Percentiles rank a stretch among this genome's conserved stretches.
phyloP scores from a whole-genome alignment of 2,797 vertebrate species.

The Hybognathus amarus region DNA sequence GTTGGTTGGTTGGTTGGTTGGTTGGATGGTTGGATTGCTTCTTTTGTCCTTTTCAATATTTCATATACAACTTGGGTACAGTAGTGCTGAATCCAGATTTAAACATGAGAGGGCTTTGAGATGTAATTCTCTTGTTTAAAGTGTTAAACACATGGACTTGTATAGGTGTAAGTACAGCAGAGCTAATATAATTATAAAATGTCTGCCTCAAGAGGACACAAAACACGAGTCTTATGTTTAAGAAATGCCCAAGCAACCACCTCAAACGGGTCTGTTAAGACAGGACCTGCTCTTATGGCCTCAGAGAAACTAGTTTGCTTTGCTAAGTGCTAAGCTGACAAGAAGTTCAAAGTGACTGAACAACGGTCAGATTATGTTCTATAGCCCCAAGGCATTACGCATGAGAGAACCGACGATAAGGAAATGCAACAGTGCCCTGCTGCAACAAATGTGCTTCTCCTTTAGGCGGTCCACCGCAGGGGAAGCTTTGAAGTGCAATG shows the following conservation, averaged over 20 bases:
- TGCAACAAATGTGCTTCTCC: conserved; percentile 33
- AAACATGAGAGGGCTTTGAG: conserved; percentile 22
- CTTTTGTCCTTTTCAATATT: conserved; percentile 47
- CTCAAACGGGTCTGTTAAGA: conserved; percentile 38
- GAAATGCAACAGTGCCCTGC: conserved; percentile 33
- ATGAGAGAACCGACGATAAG: conserved; percentile 21
- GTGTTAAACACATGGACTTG: neutral
- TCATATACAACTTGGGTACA: conserved; percentile 21
- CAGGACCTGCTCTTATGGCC: conserved; percentile 15
- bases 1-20: no score
- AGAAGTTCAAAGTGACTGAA: conserved; percentile 52
- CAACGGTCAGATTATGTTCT: conserved; percentile 27
- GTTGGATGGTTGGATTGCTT: no score
- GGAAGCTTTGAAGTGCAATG: conserved; percentile 41
- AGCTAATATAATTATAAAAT: conserved; percentile 29
- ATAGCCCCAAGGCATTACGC: neutral
- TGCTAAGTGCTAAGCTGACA: conserved; percentile 40
- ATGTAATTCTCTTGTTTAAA: conserved; percentile 31
- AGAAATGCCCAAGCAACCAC: conserved; percentile 1
- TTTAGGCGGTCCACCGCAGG: conserved; percentile 1
- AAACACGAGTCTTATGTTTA: neutral
- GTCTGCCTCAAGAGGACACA: conserved; percentile 8
- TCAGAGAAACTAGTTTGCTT: conserved; percentile 35
- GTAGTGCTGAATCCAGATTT: neutral
- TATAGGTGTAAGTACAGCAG: neutral